Conservation (phyloP, 2,113 vertebrate genomes). For the Eudorcas thomsonii region DNA sequence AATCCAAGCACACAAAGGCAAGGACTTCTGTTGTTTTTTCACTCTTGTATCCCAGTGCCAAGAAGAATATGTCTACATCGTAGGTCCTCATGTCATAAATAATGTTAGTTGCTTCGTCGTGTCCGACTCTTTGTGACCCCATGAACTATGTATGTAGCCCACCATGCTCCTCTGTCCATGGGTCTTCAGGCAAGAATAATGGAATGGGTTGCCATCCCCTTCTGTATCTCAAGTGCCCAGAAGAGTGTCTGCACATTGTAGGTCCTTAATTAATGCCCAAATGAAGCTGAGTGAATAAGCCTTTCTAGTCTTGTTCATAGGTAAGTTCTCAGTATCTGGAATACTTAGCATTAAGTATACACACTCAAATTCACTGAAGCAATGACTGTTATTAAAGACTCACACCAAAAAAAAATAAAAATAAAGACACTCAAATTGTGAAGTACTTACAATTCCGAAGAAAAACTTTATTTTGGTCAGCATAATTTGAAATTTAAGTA, state of each 20-base stretch:
- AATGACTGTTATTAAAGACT: not conserved
- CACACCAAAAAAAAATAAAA: no score
- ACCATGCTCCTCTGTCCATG: not conserved
- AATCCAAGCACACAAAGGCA: not conserved
- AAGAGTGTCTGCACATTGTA: not conserved
- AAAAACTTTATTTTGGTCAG: not conserved
- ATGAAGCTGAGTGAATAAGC: not conserved
- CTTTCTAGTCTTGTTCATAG: not conserved
- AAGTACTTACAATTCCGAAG: not conserved
- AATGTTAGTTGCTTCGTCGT: not conserved
- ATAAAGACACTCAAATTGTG: not conserved
- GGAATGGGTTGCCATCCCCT: not conserved
- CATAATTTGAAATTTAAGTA: constrained; percentile 7
- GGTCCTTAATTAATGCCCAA: not conserved
- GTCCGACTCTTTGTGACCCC: not conserved
- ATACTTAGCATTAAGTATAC: not conserved
- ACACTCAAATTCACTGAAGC: not conserved
- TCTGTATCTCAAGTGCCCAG: not conserved
- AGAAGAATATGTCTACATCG: not conserved
- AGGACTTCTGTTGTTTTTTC: not conserved
- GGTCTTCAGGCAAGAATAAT: not conserved
- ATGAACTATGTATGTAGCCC: not conserved
- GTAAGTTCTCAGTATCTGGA: not conserved
- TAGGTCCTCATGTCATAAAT: not conserved
- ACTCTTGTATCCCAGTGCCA: not conserved